These are phyloP conservation scores for Herpetotheres cachinnans DNA, from an alignment of 2,113 vertebrate species.

Conservation along the genomic window DNA sequence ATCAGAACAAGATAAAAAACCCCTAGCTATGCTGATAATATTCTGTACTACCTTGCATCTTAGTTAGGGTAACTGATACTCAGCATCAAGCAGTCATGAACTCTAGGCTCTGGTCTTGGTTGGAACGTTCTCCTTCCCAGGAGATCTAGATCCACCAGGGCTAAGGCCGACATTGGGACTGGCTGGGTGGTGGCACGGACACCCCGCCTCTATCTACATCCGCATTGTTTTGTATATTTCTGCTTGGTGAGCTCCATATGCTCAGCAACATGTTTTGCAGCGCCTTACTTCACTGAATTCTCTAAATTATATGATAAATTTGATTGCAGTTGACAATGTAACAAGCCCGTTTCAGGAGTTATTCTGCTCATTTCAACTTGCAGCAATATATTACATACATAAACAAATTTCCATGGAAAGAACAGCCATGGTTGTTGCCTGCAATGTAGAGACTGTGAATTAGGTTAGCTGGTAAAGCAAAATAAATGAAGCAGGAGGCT, in stretches of 20 bases:
- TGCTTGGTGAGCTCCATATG: not conserved
- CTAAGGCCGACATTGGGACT: accelerated
- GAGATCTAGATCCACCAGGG: not conserved
- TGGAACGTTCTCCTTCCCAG: not conserved
- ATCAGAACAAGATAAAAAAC: not conserved
- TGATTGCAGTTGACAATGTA: not conserved
- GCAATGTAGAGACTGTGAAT: not conserved
- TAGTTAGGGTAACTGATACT: not conserved
- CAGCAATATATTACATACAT: not conserved
- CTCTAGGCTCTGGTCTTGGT: not conserved
- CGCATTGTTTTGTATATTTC: not conserved
- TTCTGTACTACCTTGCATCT: not conserved
- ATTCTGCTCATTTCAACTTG: not conserved
- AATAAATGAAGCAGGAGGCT: not conserved
- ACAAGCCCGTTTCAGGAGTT: not conserved
- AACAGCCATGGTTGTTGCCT: not conserved
- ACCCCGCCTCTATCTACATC: not conserved
- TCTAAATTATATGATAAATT: not conserved
- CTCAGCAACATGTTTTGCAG: not conserved
- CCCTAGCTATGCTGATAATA: not conserved
- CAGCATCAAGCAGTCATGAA: not conserved
- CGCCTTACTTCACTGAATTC: not conserved
- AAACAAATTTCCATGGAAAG: not conserved
- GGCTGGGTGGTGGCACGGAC: not conserved
- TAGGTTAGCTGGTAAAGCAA: not conserved